Evolutionary conservation across 2,113 vertebrate genomes (phyloP).

Genomic region (Megalops atlanticus): DNA sequence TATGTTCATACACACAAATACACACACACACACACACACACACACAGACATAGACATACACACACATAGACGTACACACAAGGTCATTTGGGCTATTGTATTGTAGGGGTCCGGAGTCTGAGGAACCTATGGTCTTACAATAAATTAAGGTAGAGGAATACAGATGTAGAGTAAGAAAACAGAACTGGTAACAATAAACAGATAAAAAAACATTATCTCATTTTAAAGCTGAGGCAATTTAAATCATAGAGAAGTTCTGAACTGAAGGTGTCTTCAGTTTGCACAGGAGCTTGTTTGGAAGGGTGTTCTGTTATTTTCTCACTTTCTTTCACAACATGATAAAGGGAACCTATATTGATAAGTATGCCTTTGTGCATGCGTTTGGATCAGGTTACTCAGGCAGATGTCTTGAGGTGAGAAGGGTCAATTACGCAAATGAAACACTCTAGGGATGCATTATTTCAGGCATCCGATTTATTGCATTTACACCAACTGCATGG

Average conservation of each 20-base stretch:
- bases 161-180: not conserved
- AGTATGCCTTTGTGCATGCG: constrained; percentile 12
- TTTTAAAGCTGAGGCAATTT: not conserved
- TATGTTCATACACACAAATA: not conserved
- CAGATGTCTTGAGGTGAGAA: constrained; percentile 32
- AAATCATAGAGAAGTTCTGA: not conserved
- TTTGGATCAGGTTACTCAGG: constrained; percentile 34
- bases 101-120: not conserved
- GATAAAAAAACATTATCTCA: not conserved
- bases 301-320: not conserved
- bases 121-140: not conserved
- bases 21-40: too few species aligned
- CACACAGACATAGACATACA: too few species aligned
- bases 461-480: not conserved
- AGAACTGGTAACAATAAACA: not conserved
- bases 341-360: not conserved
- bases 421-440: constrained; percentile 17
- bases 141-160: not conserved
- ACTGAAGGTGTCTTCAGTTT: not conserved
- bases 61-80: too few species aligned
- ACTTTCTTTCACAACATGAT: not conserved
- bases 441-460: not conserved
- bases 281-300: not conserved
- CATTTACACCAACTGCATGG: constrained; percentile 8
- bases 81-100: not conserved